Evolutionary conservation across 2,797 vertebrate genomes (phyloP), one percentile per base, ranked within the genome.

Genomic region (Micromesistius poutassou): DNA sequence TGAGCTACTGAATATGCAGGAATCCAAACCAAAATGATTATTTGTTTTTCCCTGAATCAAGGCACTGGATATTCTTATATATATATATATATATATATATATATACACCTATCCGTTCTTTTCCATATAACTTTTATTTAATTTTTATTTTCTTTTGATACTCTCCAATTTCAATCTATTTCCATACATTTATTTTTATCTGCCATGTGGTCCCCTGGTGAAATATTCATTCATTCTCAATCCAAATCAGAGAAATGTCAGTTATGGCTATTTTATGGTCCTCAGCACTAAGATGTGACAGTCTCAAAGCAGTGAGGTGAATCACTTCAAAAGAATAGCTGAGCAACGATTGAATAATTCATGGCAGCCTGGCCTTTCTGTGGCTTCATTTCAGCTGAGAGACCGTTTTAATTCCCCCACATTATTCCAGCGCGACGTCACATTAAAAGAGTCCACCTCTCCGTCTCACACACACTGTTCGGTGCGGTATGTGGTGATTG

Each of bases 291-390:
- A 76, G 68, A 50, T 35, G 80, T 72, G 76, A 74, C 55, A 14
- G 73, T 50, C 50, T 75, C 31, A 19, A 25, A 71, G 74, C 9
- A 40, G 79, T 1, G 6, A 80, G 77, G 78, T 73, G 78, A 84
- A 79, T 50, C 75, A 76, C 75, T 78, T 50, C 81, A 19, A 81
- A 84, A 78, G 77, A 84, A 87, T 71, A 28, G 19, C 46, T 2
- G 68, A 2, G 1, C 16, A 33, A 71, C 70, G 13, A 38, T 50
- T 85, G 85, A 88, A 86, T 84, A 77, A 87, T 84, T 79, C 78
- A 87, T 80, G 62, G 33, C 13, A 38, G 22, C 31, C 3, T 30
- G 35, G 0, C 35, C 50, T 68, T 33, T 80, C 42, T 74, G 75
- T 76, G 78, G 50, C 76, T 13, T 75, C 68, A 71, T 73, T 68